phyloP scores from a whole-genome alignment of 2,113 vertebrate genomes.

The Orycteropus afer region DNA sequence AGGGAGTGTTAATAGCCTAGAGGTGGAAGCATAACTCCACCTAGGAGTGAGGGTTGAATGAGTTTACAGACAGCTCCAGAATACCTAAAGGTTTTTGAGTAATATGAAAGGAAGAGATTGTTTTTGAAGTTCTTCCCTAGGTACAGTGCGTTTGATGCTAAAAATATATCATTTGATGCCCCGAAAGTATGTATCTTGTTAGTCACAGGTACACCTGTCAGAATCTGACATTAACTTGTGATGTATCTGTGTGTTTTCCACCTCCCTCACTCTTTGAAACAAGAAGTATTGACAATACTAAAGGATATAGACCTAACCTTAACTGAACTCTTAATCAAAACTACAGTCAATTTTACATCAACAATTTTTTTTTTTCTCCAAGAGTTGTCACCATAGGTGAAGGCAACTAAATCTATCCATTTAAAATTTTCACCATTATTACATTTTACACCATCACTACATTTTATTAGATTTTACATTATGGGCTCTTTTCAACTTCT shows the following conservation, averaged over 20 bases:
- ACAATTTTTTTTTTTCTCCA: not conserved
- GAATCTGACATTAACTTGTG: not conserved
- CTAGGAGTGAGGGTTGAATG: not conserved
- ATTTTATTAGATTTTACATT: not conserved
- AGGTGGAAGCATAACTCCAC: not conserved
- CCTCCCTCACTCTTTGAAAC: conserved; percentile 15
- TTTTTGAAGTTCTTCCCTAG: not conserved
- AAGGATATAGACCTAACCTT: not conserved
- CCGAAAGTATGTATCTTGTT: not conserved
- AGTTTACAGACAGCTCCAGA: not conserved
- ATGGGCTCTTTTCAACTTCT: not conserved
- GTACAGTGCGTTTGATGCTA: not conserved
- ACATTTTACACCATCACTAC: not conserved
- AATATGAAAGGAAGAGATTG: not conserved
- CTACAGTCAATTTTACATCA: not conserved
- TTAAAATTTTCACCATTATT: too few species aligned
- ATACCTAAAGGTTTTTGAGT: not conserved
- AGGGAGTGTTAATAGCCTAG: not conserved
- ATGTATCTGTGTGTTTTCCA: not conserved
- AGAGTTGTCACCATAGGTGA: not conserved
- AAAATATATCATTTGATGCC: not conserved
- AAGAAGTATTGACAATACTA: not conserved
- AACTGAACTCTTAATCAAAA: not conserved
- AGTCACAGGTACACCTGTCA: not conserved
- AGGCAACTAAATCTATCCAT: conserved; percentile 11